These are phyloP conservation scores for Carpatolechia fugitivella DNA, from an alignment of 2,888 invertebrate species.

Conservation along the genomic window DNA sequence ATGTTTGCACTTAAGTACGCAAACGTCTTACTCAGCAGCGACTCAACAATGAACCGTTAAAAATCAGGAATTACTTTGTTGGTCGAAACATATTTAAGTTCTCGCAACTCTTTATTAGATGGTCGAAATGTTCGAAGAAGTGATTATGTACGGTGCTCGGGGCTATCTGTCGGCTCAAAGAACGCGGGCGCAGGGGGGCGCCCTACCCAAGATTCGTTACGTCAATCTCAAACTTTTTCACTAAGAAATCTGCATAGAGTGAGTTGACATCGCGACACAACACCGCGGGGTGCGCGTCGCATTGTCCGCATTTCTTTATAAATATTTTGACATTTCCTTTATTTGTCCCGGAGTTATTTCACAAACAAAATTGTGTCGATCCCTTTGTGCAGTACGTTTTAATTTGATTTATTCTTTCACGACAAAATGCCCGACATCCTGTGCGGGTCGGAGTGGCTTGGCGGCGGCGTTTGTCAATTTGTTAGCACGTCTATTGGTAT, in stretches of 20 bases:
- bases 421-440: conserved; percentile 70
- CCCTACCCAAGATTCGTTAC: conserved; percentile 72
- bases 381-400: conserved; percentile 68
- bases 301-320: conserved; percentile 76
- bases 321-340: conserved; percentile 78
- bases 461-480: conserved; percentile 69
- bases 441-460: conserved; percentile 36
- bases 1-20: background rate
- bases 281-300: conserved; percentile 56
- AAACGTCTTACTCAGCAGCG: conserved; percentile 4
- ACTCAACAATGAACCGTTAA: conserved; percentile 42
- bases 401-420: conserved; percentile 76
- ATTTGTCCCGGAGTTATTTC: conserved; percentile 66
- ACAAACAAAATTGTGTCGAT: conserved; percentile 71
- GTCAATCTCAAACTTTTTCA: conserved; percentile 72
- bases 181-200: conserved; percentile 56
- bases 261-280: conserved; percentile 71
- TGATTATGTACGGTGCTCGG: conserved; percentile 73
- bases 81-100: conserved; percentile 49
- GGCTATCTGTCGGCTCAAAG: conserved; percentile 57
- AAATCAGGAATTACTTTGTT: conserved; percentile 44
- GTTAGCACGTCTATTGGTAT: conserved; percentile 69
- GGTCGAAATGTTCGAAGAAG: conserved; percentile 66
- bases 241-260: conserved; percentile 72
- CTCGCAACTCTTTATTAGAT: conserved; percentile 67